Evolutionary conservation across 2,113 vertebrate species (phyloP).

Genomic region (Kobus ellipsiprymnus): DNA sequence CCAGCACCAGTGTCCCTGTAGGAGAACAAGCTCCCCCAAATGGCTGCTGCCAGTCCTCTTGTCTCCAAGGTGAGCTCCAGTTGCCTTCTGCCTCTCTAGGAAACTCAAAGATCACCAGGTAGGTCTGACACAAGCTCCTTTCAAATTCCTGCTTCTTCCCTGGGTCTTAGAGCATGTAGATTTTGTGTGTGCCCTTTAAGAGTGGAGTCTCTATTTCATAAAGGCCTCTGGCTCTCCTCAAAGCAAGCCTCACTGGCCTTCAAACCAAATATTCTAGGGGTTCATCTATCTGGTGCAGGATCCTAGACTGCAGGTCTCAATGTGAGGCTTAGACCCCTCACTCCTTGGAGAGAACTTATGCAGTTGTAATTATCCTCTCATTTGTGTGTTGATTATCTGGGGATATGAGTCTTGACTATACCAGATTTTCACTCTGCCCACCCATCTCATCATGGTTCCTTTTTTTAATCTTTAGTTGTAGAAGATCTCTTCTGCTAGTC

Average conservation of each 20-base stretch:
- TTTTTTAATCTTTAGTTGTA: neutral
- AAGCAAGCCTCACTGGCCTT: neutral
- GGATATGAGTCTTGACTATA: neutral
- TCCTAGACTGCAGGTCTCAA: neutral
- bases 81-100: neutral
- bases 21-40: neutral
- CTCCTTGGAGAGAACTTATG: neutral
- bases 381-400: neutral
- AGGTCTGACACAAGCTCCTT: neutral
- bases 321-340: neutral
- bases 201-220: neutral
- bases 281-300: neutral
- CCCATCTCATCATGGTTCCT: neutral
- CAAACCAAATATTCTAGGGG: neutral
- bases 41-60: neutral
- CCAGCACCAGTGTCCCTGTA: fast-evolving
- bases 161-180: neutral
- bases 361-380: neutral
- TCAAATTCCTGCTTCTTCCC: neutral
- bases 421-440: too few relatives aligned
- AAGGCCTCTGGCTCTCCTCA: neutral
- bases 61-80: neutral
- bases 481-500: neutral
- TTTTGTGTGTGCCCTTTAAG: neutral
- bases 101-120: neutral